These are phyloP conservation scores for Euglossa dilemma DNA, from an alignment of 1,140 invertebrate species.

Conservation along the genomic window DNA sequence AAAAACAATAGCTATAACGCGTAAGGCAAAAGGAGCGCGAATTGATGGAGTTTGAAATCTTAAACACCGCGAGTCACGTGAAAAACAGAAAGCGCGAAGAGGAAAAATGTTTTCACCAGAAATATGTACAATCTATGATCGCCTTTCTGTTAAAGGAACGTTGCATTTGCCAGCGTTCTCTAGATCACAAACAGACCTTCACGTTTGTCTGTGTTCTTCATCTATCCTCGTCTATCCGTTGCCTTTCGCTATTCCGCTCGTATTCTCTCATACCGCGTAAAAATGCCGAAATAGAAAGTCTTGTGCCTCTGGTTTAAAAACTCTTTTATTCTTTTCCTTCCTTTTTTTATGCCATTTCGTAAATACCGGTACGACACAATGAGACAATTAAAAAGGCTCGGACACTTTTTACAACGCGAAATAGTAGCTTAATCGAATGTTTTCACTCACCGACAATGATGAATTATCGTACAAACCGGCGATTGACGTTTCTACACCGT, in stretches of 20 bases:
- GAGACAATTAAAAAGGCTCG: not conserved
- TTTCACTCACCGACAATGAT: constrained; percentile 45
- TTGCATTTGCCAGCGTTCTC: constrained; percentile 23
- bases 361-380: constrained; percentile 1
- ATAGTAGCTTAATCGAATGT: constrained; percentile 1
- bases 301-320: constrained; percentile 8
- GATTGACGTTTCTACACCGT: constrained; percentile 60
- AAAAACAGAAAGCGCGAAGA: constrained; percentile 31
- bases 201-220: constrained; percentile 18
- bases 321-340: constrained; percentile 9
- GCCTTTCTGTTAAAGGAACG: constrained; percentile 31
- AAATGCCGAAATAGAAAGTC: constrained; percentile 69
- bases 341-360: not conserved
- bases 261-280: constrained; percentile 40
- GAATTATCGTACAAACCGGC: constrained; percentile 29
- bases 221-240: constrained; percentile 25
- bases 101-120: constrained; percentile 19
- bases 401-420: not conserved
- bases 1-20: not conserved
- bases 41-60: constrained; percentile 31
- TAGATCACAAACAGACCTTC: constrained; percentile 42
- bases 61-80: not conserved
- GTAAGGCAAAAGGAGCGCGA: constrained; percentile 12
- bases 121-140: constrained; percentile 1
- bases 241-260: constrained; percentile 38